Percentiles rank a stretch among this genome's conserved stretches.
Conservation (phyloP, 2,888 invertebrate species). For the Acleris holmiana region DNA sequence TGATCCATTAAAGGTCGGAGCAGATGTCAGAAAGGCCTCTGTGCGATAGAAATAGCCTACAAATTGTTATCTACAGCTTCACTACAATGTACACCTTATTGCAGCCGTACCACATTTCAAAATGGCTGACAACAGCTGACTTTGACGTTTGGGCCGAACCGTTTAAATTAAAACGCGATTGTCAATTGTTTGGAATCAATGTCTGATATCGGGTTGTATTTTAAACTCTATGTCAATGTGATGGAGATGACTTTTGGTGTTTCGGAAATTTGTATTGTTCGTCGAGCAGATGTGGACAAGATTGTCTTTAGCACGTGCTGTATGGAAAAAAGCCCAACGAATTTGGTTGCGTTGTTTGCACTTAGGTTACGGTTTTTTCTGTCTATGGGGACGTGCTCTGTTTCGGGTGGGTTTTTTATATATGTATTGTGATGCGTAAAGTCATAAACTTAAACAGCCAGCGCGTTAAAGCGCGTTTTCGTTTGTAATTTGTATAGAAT, state of each 20-base stretch:
- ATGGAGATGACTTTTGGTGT: neutral
- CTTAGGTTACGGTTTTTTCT: neutral
- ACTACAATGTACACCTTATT: conserved; percentile 1
- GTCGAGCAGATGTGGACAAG: conserved; percentile 20
- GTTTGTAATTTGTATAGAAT: too few relatives aligned
- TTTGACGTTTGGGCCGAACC: neutral
- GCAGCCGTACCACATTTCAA: neutral
- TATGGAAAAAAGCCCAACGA: conserved; percentile 21
- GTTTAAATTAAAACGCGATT: neutral
- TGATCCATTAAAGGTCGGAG: conserved; percentile 26
- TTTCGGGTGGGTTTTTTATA: too few relatives aligned
- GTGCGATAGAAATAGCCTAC: conserved; percentile 21
- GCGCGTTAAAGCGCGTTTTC: too few relatives aligned
- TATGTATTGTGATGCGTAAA: too few relatives aligned
- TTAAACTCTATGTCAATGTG: neutral
- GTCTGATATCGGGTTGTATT: neutral
- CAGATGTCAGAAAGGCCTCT: conserved; percentile 30
- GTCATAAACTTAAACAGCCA: too few relatives aligned
- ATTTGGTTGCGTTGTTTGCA: conserved; percentile 6
- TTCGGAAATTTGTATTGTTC: neutral
- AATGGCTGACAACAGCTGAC: neutral
- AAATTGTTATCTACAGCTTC: neutral
- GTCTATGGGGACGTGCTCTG: too few relatives aligned
- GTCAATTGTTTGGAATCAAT: conserved; percentile 5
- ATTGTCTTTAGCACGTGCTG: conserved; percentile 26